A percentile compares a stretch with the other conserved stretches of the same genome.
Conservation (phyloP, 2,888 invertebrate species). For the Nebria brevicollis region DNA sequence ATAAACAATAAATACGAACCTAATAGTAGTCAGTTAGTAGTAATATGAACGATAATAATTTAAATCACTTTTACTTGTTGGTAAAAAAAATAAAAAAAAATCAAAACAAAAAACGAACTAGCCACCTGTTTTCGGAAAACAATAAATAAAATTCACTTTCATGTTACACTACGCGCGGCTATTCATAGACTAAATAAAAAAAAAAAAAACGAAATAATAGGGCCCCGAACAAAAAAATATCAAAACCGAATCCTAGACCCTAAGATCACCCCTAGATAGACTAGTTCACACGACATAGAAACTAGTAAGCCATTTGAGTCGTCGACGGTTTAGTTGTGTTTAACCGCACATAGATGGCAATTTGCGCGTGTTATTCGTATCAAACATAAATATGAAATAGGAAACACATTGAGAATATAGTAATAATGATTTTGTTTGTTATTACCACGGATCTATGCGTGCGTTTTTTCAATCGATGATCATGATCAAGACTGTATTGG, state of each 20-base stretch:
- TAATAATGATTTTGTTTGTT: background rate
- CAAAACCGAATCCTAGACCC: constrained; percentile 43
- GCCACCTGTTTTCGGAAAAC: constrained; percentile 44
- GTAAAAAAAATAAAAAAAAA: constrained; percentile 22
- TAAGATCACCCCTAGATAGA: constrained; percentile 38
- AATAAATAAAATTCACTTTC: constrained; percentile 46
- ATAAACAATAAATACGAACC: too few relatives aligned
- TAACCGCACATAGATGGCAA: too few relatives aligned
- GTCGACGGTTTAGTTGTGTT: background rate
- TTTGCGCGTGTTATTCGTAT: too few relatives aligned
- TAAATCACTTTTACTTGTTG: background rate
- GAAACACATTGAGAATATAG: background rate
- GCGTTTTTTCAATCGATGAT: constrained; percentile 14
- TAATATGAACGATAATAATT: background rate
- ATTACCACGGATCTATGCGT: constrained; percentile 13
- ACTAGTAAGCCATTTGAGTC: constrained; percentile 30
- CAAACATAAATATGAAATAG: background rate
- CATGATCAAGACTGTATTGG: constrained; percentile 39
- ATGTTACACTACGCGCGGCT: background rate
- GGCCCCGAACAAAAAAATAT: constrained; percentile 35
- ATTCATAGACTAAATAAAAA: background rate
- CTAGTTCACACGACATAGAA: constrained; percentile 46
- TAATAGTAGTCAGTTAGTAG: too few relatives aligned
- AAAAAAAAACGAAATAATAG: background rate
- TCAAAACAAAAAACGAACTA: constrained; percentile 32